These are phyloP conservation scores for Cranoglanis bouderius DNA, from an alignment of 2,113 vertebrate genomes.

Conservation along the genomic window DNA sequence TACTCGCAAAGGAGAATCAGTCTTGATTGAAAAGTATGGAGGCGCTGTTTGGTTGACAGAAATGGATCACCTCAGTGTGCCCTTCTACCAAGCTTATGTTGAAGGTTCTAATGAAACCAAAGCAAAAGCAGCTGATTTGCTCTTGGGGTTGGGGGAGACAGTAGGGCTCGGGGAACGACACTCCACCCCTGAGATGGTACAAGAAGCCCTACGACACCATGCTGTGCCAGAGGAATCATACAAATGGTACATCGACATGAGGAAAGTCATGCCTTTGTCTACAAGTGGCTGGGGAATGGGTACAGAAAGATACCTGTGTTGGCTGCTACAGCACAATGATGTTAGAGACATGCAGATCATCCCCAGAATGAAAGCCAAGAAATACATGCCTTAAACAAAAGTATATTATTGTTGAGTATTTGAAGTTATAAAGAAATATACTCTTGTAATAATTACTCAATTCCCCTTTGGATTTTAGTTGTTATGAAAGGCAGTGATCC, in stretches of 20 bases:
- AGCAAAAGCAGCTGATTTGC: slow-evolving; percentile 77
- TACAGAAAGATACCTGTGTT: slow-evolving; percentile 76
- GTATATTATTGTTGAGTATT: background rate
- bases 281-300: slow-evolving; percentile 82
- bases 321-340: slow-evolving; percentile 76
- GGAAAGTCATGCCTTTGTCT: slow-evolving; percentile 67
- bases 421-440: background rate
- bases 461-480: background rate
- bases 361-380: slow-evolving; percentile 74
- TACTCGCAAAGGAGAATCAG: slow-evolving; percentile 74
- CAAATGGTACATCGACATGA: slow-evolving; percentile 77
- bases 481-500: background rate
- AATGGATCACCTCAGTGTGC: slow-evolving; percentile 78
- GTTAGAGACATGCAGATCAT: slow-evolving; percentile 77
- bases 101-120: slow-evolving; percentile 67
- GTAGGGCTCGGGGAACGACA: slow-evolving; percentile 77
- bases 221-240: slow-evolving; percentile 72
- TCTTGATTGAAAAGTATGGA: slow-evolving; percentile 72
- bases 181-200: slow-evolving; percentile 69
- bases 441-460: background rate
- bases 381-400: slow-evolving; percentile 72
- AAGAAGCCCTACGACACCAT: slow-evolving; percentile 73
- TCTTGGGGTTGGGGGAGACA: slow-evolving; percentile 78
- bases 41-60: slow-evolving; percentile 77
- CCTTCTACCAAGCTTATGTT: slow-evolving; percentile 78